phyloP scores from a whole-genome alignment of 2,888 invertebrate genomes.

The Harpalus rufipes region DNA sequence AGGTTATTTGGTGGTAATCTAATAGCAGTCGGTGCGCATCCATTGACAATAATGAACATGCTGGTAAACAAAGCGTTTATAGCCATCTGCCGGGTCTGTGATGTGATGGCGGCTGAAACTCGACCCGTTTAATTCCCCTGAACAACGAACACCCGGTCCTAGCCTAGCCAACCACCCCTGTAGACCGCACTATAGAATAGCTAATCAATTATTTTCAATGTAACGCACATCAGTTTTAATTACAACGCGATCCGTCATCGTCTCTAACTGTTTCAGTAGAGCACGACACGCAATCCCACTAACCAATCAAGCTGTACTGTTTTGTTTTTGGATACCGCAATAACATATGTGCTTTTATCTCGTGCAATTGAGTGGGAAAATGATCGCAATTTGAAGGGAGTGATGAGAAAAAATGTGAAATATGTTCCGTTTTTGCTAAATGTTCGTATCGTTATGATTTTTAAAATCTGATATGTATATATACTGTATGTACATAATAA shows the following conservation, averaged over 20 bases:
- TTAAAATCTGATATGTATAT: no score
- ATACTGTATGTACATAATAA: no score
- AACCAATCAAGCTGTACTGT: slow-evolving; percentile 29
- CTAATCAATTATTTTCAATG: slow-evolving; percentile 61
- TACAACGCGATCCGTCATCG: slow-evolving; percentile 39
- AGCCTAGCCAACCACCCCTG: not conserved
- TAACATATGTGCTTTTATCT: slow-evolving; percentile 35
- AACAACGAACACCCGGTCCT: slow-evolving; percentile 54
- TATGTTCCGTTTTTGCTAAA: no score
- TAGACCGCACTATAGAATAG: slow-evolving; percentile 11
- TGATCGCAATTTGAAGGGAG: slow-evolving; percentile 8
- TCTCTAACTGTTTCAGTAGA: slow-evolving; percentile 31
- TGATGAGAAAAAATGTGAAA: not conserved
- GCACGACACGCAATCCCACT: slow-evolving; percentile 14
- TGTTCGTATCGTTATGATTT: no score
- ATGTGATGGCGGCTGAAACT: slow-evolving; percentile 19
- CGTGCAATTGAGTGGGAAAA: slow-evolving; percentile 20
- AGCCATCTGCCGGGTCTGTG: slow-evolving; percentile 43
- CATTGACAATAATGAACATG: slow-evolving; percentile 60
- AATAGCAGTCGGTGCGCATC: slow-evolving; percentile 43
- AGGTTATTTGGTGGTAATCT: slow-evolving; percentile 1
- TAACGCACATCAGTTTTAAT: slow-evolving; percentile 64
- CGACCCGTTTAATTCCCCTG: slow-evolving; percentile 44
- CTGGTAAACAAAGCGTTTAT: slow-evolving; percentile 62
- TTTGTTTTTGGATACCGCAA: slow-evolving; percentile 8